Conservation (phyloP, 2,888 invertebrate species). For the Sinhomidia bicolor region DNA sequence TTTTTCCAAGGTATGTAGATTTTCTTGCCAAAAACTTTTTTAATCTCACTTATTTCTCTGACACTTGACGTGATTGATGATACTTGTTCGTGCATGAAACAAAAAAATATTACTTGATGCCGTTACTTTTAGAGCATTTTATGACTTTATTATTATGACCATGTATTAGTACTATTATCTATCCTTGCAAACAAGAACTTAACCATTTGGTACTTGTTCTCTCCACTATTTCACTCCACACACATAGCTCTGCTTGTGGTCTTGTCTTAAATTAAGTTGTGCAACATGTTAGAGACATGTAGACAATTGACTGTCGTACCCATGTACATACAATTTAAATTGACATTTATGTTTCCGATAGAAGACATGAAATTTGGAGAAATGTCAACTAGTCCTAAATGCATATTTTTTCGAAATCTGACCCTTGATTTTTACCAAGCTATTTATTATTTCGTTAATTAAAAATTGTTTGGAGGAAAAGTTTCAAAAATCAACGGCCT, state of each 20-base stretch:
- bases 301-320: neutral
- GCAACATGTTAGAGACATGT: neutral
- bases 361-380: neutral
- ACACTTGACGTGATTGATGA: conserved; percentile 57
- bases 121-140: neutral
- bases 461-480: neutral
- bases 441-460: neutral
- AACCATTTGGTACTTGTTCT: neutral
- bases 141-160: too few relatives aligned
- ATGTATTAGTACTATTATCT: too few relatives aligned
- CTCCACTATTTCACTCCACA: conserved; percentile 31
- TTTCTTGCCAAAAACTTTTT: conserved; percentile 49
- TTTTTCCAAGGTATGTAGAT: neutral
- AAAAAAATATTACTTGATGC: conserved; percentile 18
- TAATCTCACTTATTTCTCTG: conserved; percentile 48
- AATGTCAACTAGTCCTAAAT: neutral
- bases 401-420: too few relatives aligned
- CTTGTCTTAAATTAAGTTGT: neutral
- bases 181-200: neutral
- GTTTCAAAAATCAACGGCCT: neutral
- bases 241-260: neutral
- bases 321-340: neutral
- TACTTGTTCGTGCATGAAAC: neutral
- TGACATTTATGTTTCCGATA: neutral
- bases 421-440: too few relatives aligned